Evolutionary conservation across 2,113 vertebrate genomes (phyloP).

Genomic region (Myanophis thanlyinensis): DNA sequence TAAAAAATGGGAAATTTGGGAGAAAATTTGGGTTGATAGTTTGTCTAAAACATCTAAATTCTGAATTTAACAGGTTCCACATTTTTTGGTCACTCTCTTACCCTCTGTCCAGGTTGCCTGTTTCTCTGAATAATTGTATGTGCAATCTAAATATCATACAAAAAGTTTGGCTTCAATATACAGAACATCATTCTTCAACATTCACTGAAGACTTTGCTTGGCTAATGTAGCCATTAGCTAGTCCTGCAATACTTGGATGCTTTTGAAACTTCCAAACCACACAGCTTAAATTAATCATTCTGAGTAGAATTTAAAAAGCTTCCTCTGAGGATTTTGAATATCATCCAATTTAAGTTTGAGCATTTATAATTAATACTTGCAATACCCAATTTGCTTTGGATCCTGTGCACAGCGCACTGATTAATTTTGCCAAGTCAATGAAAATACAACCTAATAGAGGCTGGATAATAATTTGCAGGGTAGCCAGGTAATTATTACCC

Average conservation of each 20-base stretch:
- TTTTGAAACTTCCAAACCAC: neutral
- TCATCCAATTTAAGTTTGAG: constrained; percentile 4
- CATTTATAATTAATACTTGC: constrained; percentile 17
- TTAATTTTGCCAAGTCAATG: constrained; percentile 1
- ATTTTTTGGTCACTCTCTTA: neutral
- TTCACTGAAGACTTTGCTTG: neutral
- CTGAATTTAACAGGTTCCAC: neutral
- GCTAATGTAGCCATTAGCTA: neutral
- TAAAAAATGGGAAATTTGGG: neutral
- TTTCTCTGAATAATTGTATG: neutral
- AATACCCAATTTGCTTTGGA: neutral
- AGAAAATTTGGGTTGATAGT: neutral
- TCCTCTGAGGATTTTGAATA: neutral
- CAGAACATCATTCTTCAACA: neutral
- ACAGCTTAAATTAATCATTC: neutral
- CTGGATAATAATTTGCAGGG: neutral
- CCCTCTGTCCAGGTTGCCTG: neutral
- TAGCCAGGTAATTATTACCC: neutral
- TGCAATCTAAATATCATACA: neutral
- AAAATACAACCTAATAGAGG: neutral
- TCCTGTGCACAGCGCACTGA: neutral
- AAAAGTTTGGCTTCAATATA: neutral
- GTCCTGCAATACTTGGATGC: neutral
- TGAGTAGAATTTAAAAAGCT: neutral
- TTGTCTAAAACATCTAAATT: neutral